These are phyloP conservation scores for Drosophila pruinosa DNA, from an alignment of 1,140 invertebrate genomes.

Conservation along the genomic window DNA sequence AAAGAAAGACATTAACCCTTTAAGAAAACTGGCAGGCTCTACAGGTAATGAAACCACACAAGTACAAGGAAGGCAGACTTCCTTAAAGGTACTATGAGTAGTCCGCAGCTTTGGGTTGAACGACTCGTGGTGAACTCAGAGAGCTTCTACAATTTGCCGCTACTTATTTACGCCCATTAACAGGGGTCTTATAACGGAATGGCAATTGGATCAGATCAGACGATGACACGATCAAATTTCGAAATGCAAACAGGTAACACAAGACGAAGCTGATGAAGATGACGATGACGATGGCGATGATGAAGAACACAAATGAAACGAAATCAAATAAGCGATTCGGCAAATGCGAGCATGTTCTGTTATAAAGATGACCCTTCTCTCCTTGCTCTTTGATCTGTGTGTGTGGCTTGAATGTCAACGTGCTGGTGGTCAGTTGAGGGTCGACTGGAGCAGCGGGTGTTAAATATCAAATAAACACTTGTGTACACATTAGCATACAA, in stretches of 20 bases:
- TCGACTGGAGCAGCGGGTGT: slow-evolving; percentile 58
- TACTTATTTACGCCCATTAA: slow-evolving; percentile 5
- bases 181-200: slow-evolving; percentile 23
- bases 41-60: background rate
- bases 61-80: background rate
- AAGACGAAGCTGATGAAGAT: slow-evolving; percentile 2
- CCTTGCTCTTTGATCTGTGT: background rate
- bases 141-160: background rate
- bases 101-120: background rate
- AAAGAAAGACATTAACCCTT: background rate
- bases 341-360: no score
- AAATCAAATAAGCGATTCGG: slow-evolving; percentile 16
- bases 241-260: slow-evolving; percentile 37
- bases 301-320: background rate
- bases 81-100: background rate
- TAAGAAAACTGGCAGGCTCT: background rate
- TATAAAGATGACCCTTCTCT: slow-evolving; percentile 10
- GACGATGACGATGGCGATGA: background rate
- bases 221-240: slow-evolving; percentile 38
- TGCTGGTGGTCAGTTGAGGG: slow-evolving; percentile 59
- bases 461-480: slow-evolving; percentile 82
- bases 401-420: slow-evolving; percentile 39
- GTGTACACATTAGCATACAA: slow-evolving; percentile 68
- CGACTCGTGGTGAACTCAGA: background rate
- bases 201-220: slow-evolving; percentile 34